Evolutionary conservation across 92 coral and sea anemone species (phyloP).

Genomic region (Actinostola sp.): DNA sequence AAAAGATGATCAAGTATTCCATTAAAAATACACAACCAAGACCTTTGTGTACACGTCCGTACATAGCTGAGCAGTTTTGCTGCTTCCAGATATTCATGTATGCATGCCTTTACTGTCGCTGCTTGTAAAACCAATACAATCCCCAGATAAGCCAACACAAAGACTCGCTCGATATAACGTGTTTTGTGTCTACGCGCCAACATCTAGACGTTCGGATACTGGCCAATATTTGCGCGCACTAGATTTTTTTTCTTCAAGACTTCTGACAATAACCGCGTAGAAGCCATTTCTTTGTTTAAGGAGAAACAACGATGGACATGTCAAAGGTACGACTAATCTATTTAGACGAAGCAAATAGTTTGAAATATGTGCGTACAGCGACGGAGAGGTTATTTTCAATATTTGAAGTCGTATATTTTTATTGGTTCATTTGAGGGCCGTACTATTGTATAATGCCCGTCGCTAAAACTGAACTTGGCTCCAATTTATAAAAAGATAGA

Average conservation of each 20-base stretch:
- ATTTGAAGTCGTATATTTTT: too few species aligned
- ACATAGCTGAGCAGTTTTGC: conserved; percentile 70
- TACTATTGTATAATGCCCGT: background rate
- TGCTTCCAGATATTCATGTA: conserved; percentile 86
- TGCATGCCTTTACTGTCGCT: conserved; percentile 84
- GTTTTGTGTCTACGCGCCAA: background rate
- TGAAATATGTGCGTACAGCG: too few species aligned
- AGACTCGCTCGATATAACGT: background rate
- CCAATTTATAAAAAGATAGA: too few species aligned
- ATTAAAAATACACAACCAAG: conserved; percentile 88
- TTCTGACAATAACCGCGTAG: background rate
- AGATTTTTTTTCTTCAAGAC: background rate
- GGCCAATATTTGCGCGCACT: background rate
- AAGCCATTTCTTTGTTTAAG: background rate
- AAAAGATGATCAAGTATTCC: conserved; percentile 92
- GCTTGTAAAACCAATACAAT: conserved; percentile 61
- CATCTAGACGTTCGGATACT: background rate
- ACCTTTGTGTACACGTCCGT: conserved; percentile 83
- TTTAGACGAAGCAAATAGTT: background rate
- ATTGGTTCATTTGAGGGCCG: too few species aligned
- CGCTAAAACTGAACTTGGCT: too few species aligned
- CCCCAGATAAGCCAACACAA: conserved; percentile 27
- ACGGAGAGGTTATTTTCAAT: too few species aligned
- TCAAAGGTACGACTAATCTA: conserved; percentile 16
- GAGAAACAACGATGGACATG: background rate